Conservation (phyloP, 2,797 vertebrate genomes). For the Myotis findleyi region DNA sequence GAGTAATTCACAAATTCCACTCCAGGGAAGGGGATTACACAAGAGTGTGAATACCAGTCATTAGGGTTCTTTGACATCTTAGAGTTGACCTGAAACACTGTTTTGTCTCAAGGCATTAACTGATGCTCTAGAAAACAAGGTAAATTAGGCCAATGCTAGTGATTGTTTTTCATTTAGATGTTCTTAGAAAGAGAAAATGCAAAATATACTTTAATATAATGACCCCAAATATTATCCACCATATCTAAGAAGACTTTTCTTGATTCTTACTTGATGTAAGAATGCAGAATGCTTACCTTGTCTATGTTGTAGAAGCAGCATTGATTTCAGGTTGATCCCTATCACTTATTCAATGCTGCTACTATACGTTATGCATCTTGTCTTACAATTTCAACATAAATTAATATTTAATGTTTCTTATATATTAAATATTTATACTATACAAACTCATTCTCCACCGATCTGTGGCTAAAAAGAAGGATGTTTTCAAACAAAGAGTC, state of each 20-base stretch:
- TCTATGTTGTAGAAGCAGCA: background rate
- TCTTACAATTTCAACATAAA: conserved; percentile 69
- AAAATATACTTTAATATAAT: background rate
- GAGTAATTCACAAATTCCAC: background rate
- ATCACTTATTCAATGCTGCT: background rate
- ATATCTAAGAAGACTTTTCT: background rate
- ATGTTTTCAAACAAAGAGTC: conserved; percentile 38
- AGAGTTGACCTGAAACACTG: background rate
- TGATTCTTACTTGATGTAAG: background rate
- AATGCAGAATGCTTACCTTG: background rate
- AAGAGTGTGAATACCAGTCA: background rate
- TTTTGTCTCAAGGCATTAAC: background rate
- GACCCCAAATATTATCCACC: background rate
- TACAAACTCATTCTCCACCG: conserved; percentile 49
- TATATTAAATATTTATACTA: conserved; percentile 75
- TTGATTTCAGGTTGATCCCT: background rate
- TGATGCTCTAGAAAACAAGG: background rate
- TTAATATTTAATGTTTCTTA: conserved; percentile 79
- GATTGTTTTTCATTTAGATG: background rate
- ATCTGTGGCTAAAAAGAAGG: conserved; percentile 32
- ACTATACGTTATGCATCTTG: conserved; percentile 33
- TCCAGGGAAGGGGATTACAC: background rate
- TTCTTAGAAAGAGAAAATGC: conserved; percentile 31
- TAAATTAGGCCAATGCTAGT: background rate
- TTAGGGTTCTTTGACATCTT: background rate